Conservation (phyloP, 1,140 invertebrate genomes). For the Cardiocondyla obscurior region DNA sequence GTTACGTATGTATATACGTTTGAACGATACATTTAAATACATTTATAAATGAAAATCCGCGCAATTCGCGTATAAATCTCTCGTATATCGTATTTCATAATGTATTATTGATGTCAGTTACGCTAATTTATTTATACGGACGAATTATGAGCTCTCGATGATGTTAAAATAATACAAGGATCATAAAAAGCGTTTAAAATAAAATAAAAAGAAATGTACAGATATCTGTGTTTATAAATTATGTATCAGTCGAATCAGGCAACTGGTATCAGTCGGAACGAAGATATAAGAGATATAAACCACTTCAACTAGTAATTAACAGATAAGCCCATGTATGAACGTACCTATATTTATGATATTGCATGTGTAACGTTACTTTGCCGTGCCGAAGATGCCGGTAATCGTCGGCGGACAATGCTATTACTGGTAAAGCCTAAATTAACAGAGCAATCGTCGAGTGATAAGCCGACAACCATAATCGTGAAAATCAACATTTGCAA, state of each 20-base stretch:
- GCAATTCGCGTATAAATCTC: background rate
- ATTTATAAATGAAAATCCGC: background rate
- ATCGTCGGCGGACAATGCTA: conserved; percentile 2
- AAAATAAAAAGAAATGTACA: background rate
- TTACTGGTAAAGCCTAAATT: conserved; percentile 34
- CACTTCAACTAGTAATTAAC: conserved; percentile 30
- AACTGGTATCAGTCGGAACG: too few relatives aligned
- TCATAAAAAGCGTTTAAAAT: background rate
- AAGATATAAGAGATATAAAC: background rate
- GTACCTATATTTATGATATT: background rate
- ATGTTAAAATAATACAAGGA: background rate
- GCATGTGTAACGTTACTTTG: background rate
- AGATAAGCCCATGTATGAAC: background rate
- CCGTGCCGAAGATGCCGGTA: background rate
- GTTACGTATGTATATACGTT: background rate
- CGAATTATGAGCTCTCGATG: background rate
- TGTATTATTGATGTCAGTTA: background rate
- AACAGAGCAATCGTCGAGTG: conserved; percentile 12
- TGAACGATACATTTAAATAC: background rate
- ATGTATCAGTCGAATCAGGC: background rate
- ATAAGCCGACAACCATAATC: conserved; percentile 2
- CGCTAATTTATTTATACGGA: background rate
- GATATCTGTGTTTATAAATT: background rate
- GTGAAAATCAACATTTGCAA: background rate
- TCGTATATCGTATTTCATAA: background rate